Evolutionary conservation across 2,888 invertebrate genomes (phyloP), one percentile per base, ranked within the genome.

Genomic region (Microplitis deprimator): DNA sequence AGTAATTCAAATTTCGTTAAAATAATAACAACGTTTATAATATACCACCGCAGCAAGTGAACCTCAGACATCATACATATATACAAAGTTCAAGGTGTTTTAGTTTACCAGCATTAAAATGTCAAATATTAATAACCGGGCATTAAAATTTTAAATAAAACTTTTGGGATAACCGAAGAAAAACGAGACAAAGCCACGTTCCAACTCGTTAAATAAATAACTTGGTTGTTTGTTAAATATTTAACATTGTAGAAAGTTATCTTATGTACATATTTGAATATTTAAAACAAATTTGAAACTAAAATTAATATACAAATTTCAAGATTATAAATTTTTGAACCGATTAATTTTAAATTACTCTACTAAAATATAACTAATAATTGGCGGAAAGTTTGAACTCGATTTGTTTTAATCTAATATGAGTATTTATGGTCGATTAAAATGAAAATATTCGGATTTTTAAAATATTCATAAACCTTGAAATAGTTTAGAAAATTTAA

Each of bases 41-140:
- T 69, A 69, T 75, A 75, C 69, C 69, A 68, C 50, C 40, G 10
- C 10, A 40, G 16, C 16, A 29, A 67, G 67, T n/a, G 69, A 20
- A 29, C 29, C 29, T 29, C 29, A 29, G 29, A 29, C 29, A 29
- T 29, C 4, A 72, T 61, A 60, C n/a, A 59, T 10, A 70, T 61
- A 17, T 68, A 62, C 40, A 62, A 29, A n/a, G 39, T 59, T 75
- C 29, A 39, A 69, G 59, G 70, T 75, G 60, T 50, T 68, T 68
- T 50, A 69, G 64, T 75, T 75, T 70, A 69, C 70, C 64, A 62
- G 64, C 64, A 62, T 29, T 60, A 39, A 39, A 69, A 50, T 41
- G 41, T 79, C 76, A 80, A 81, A 81, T 79, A 79, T 79, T 79
- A 77, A 79, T 78, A 79, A 50, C 70, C 79, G 68, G 3, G 29